Evolutionary conservation across 2,113 vertebrate species (phyloP).

Genomic region (Cygnus atratus): DNA sequence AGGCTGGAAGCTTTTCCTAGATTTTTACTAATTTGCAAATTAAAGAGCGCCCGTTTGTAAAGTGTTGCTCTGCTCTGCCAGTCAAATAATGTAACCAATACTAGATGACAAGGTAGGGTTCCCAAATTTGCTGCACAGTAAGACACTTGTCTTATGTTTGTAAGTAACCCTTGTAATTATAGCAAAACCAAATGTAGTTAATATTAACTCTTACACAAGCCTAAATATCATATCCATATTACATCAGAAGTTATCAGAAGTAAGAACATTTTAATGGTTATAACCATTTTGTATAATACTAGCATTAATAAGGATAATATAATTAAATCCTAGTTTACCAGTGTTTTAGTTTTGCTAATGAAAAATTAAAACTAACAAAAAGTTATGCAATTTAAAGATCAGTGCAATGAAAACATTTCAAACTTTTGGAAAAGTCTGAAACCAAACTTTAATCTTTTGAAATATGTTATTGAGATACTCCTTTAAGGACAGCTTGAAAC

Average conservation of each 20-base stretch:
- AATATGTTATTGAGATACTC: neutral
- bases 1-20: neutral
- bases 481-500: neutral
- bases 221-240: conserved; percentile 13
- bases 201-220: conserved; percentile 22
- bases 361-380: neutral
- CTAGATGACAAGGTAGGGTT: conserved; percentile 31
- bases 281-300: neutral
- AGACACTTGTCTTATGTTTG: conserved; percentile 50
- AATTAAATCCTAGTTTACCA: neutral
- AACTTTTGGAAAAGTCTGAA: neutral
- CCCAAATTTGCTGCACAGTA: conserved; percentile 38
- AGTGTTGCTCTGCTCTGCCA: conserved; percentile 62
- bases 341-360: neutral
- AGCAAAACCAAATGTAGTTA: conserved; percentile 39
- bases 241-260: neutral
- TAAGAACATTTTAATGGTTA: neutral
- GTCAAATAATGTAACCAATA: conserved; percentile 63
- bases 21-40: conserved; percentile 69
- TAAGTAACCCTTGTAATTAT: conserved; percentile 26
- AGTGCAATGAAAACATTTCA: neutral
- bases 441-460: neutral
- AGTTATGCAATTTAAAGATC: neutral
- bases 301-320: neutral
- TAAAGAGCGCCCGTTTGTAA: conserved; percentile 67